Conservation (phyloP, 2,797 vertebrate genomes). For the Sylvia borin region DNA sequence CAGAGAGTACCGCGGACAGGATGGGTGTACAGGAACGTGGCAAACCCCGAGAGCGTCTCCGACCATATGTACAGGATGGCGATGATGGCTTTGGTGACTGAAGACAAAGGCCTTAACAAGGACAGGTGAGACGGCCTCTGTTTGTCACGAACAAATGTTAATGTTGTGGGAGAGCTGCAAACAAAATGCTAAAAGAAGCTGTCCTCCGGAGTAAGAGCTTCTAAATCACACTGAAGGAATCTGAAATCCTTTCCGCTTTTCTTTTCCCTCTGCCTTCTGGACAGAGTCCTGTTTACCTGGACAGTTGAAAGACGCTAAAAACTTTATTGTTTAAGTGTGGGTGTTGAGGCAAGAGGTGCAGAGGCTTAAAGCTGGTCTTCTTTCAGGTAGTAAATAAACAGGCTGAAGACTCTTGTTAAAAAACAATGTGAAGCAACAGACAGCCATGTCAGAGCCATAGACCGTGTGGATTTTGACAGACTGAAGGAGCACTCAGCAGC, state of each 20-base stretch:
- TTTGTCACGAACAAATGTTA: rapidly evolving
- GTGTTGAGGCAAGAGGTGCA: not conserved
- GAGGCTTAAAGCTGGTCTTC: not conserved
- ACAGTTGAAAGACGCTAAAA: not conserved
- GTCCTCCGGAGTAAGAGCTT: not conserved
- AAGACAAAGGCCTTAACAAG: slow-evolving; percentile 87
- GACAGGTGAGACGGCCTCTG: slow-evolving; percentile 81
- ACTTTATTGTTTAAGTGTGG: not conserved
- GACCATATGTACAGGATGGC: slow-evolving; percentile 99
- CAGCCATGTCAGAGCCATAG: not conserved
- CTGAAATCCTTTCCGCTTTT: not conserved
- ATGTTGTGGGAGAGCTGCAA: not conserved
- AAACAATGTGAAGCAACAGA: not conserved
- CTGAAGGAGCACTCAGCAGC: not conserved
- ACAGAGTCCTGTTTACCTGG: not conserved
- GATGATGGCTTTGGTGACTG: slow-evolving; percentile 91
- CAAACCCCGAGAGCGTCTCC: slow-evolving; percentile 91
- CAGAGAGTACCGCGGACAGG: slow-evolving; percentile 92
- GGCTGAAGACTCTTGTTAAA: not conserved
- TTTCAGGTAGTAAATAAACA: not conserved
- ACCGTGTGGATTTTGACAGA: not conserved
- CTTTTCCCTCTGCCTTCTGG: not conserved
- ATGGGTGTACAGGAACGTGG: slow-evolving; percentile 92
- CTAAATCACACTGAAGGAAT: not conserved
- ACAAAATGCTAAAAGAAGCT: not conserved